Percentiles rank a stretch among this genome's conserved stretches.
Evolutionary conservation across 2,113 vertebrate genomes (phyloP).

Genomic region (Ariopsis seemanni): DNA sequence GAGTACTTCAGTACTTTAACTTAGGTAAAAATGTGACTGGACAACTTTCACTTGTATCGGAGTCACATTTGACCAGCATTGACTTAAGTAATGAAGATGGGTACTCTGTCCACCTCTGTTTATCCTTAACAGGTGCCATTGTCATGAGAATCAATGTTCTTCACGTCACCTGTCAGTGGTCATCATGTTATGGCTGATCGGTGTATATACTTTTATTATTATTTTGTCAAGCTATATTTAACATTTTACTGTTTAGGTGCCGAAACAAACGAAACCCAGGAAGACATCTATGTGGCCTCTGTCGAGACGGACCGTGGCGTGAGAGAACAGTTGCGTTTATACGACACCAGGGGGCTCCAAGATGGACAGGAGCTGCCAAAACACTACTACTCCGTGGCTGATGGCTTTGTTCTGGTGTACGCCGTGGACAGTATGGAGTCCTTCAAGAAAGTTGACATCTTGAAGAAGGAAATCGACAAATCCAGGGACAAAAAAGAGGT

Average conservation of each 20-base stretch:
- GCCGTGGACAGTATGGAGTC: slow-evolving; percentile 87
- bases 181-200: no score
- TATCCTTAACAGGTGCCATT: no score
- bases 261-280: slow-evolving; percentile 81
- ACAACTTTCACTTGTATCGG: no score
- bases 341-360: slow-evolving; percentile 87
- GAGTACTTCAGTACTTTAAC: no score
- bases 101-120: no score
- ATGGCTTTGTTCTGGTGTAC: slow-evolving; percentile 90
- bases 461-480: slow-evolving; percentile 91
- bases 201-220: no score
- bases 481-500: slow-evolving; percentile 96
- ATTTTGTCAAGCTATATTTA: neutral
- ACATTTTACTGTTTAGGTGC: slow-evolving; percentile 68
- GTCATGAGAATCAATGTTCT: no score
- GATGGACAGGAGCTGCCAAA: slow-evolving; percentile 84
- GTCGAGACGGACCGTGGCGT: slow-evolving; percentile 90
- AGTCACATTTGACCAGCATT: no score
- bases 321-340: slow-evolving; percentile 90
- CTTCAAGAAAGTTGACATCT: slow-evolving; percentile 83
- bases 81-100: no score
- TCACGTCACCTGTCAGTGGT: no score
- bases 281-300: slow-evolving; percentile 89
- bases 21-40: no score
- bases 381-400: slow-evolving; percentile 88